Base-by-base conservation (phyloP, 1,140 invertebrate species). In the Drosophila carrolli region DNA sequence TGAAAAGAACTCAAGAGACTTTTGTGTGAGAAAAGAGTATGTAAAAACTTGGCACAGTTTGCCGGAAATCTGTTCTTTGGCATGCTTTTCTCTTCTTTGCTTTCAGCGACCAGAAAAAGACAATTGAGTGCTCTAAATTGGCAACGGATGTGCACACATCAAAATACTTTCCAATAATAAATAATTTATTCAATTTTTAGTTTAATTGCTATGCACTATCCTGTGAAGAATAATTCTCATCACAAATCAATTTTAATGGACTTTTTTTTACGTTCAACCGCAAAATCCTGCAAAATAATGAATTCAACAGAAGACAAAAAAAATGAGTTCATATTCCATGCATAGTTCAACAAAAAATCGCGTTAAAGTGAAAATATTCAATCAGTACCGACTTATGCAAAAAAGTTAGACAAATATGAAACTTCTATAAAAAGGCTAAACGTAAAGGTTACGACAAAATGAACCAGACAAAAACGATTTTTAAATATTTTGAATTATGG, bases 1-100 rank as follows among this genome's bases (percentile, higher is more conserved):
- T 88, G 79, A 83, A 78, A 86, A 83, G 79, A 86, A 71, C 88
- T 86, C 62, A 81, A 83, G 61, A 57, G 71, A 51, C 75, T 57
- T 74, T 78, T 61, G 59, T 55, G 38, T 40, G 35, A 60, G 43
- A 16, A 41, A 27, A 16, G 35, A 19, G 56, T 35, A 40, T 59
- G 35, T 32, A 23, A 38, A 38, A 46, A 86, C 57, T 80, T 80
- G 77, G 71, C 61, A 85, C 67, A 63, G 58, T 73, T 58, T 14
- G 40, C 38, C 75, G 79, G 84, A 86, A 88, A 76, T 82, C 60
- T 75, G 78, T 75, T 71, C 51, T 38, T 57, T 71, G 67, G 50
- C 67, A 71, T 70, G 43, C 27, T 47, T 40, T 71, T 14, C 11
- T 35, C 19, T 40, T 35, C 23, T 23, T 32, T 51, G 38, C 32